These are phyloP conservation scores for Ophthalmolycus amberensis DNA, from an alignment of 2,113 vertebrate genomes.

Conservation along the genomic window DNA sequence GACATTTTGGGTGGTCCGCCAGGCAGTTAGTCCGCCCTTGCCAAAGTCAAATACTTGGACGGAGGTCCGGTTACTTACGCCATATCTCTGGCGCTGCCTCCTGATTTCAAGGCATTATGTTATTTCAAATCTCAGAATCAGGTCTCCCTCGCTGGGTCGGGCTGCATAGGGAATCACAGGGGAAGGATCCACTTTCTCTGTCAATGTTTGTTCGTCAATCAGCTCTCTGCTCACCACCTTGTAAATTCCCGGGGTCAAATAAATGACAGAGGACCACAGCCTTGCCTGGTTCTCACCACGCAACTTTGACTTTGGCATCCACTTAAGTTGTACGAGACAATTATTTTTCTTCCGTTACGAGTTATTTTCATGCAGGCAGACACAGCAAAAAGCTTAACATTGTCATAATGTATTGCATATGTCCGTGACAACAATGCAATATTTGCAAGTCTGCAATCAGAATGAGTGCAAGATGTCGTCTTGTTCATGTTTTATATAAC, in stretches of 20 bases:
- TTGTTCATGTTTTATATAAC: slow-evolving; percentile 12
- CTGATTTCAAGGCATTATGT: slow-evolving; percentile 69
- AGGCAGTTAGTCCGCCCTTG: slow-evolving; percentile 35
- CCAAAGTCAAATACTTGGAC: slow-evolving; percentile 77
- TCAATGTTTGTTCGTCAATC: slow-evolving; percentile 63
- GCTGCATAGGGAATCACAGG: slow-evolving; percentile 45
- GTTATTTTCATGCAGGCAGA: slow-evolving; percentile 29
- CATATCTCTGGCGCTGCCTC: slow-evolving; percentile 67
- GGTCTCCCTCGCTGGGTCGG: slow-evolving; percentile 51
- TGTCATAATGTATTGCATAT: slow-evolving; percentile 14
- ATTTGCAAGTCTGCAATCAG: slow-evolving; percentile 16
- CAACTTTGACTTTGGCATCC: slow-evolving; percentile 13
- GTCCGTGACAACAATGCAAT: slow-evolving; percentile 21
- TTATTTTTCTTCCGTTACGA: slow-evolving; percentile 20
- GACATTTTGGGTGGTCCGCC: slow-evolving; percentile 73
- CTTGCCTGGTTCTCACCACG: slow-evolving; percentile 28
- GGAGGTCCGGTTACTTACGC: slow-evolving; percentile 58
- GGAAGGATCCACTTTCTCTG: slow-evolving; percentile 64
- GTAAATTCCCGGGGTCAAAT: slow-evolving; percentile 32
- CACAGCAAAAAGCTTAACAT: slow-evolving; percentile 10
- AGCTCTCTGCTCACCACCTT: slow-evolving; percentile 43
- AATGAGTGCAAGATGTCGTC: slow-evolving; percentile 21
- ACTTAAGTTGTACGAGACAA: slow-evolving; percentile 13
- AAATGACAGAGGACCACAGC: slow-evolving; percentile 24
- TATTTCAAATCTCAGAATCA: slow-evolving; percentile 63